phyloP scores from a whole-genome alignment of 2,888 invertebrate species.

The Epinotia brunnichana region DNA sequence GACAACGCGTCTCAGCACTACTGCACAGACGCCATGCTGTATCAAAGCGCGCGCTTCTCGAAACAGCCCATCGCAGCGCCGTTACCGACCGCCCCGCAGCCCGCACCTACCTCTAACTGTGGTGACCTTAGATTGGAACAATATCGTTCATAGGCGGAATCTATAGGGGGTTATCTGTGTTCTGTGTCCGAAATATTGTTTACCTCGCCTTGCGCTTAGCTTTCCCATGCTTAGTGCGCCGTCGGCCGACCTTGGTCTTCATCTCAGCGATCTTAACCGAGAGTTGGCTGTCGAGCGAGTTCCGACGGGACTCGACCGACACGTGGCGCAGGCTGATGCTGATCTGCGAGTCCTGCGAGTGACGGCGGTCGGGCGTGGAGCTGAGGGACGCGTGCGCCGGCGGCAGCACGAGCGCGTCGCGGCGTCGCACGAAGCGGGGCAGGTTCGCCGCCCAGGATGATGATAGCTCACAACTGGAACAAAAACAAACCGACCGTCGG shows the following conservation, averaged over 20 bases:
- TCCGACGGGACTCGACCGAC: slow-evolving; percentile 93
- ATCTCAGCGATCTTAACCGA: slow-evolving; percentile 93
- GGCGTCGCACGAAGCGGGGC: slow-evolving; percentile 92
- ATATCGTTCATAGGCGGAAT: too few species aligned
- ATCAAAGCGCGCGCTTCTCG: too few species aligned
- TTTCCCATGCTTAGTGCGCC: slow-evolving; percentile 76
- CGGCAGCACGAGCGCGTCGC: slow-evolving; percentile 90
- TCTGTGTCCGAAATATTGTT: too few species aligned
- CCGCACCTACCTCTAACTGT: too few species aligned
- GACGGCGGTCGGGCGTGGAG: slow-evolving; percentile 84
- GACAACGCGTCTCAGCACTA: too few species aligned
- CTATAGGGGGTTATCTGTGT: too few species aligned
- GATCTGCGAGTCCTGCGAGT: slow-evolving; percentile 87
- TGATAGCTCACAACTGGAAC: slow-evolving; percentile 93
- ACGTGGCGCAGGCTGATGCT: slow-evolving; percentile 92
- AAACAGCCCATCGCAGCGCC: too few species aligned
- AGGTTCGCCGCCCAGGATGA: slow-evolving; percentile 96
- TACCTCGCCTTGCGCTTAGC: slow-evolving; percentile 71
- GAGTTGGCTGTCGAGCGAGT: slow-evolving; percentile 94
- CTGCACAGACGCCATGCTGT: too few species aligned
- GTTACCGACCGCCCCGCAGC: too few species aligned
- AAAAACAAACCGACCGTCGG: too few species aligned
- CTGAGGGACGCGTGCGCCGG: slow-evolving; percentile 79
- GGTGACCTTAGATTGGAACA: too few species aligned
- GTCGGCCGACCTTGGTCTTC: slow-evolving; percentile 87